Base-by-base conservation (phyloP, 1,140 invertebrate genomes). In the Temnothorax curvispinosus region DNA sequence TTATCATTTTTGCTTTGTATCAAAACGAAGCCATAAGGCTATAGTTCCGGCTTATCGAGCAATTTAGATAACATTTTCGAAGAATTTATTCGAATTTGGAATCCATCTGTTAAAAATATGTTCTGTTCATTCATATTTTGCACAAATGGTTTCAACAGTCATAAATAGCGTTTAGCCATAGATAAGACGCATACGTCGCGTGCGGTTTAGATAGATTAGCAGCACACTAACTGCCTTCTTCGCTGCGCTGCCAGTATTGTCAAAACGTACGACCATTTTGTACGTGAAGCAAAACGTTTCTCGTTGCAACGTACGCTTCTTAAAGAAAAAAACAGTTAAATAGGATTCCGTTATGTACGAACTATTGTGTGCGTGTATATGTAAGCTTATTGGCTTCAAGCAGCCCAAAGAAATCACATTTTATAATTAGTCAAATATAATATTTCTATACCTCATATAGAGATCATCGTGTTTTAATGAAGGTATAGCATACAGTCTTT, bases 221-320 rank as follows among this genome's bases (percentile, higher is more conserved):
- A 71, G 50, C 38, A 69, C 65, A 41, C 52, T 69, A 44, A 81
- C 77, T 81, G 77, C 77, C 78, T 81, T 47, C 50, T 69, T 80
- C 27, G 77, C 62, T 81, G 21, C 15, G 65, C 52, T 81, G 62
- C 47, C 78, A 81, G 38, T 81, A 71, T 71, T 71, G 52, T 56
- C 21, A 35, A 15, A 38, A 81, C 21, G 60, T 41, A 65, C 13
- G 44, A 47, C 35, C 35, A 50, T 81, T 81, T 81, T 81, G 50
- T 81, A 71, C 50, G 41, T 81, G 47, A 81, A 76, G 21, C 41
- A 41, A 38, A 41, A 32, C 9, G 65, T 21, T 56, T 81, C 18
- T 81, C 18, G 21, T 65, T 56, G 21, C n/a, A 71, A 67, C 41
- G 65, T 69, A 50, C 44, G 13, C 21, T 50, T 69, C 27, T n/a